Conservation (phyloP, 2,113 vertebrate genomes). For the Hydrolagus affinis region DNA sequence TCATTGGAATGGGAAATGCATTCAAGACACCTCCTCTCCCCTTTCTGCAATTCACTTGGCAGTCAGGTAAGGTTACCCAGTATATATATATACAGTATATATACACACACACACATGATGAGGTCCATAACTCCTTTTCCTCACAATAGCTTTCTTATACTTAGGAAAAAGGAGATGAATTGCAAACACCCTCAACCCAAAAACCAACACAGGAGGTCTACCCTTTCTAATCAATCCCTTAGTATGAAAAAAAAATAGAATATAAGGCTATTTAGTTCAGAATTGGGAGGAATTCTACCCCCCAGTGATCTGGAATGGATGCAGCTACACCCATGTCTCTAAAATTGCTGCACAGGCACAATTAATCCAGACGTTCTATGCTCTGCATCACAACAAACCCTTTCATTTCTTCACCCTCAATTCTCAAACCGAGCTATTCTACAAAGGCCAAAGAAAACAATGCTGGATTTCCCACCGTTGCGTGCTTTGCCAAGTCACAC, state of each 20-base stretch:
- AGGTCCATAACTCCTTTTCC: not conserved
- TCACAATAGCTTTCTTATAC: no score
- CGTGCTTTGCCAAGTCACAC: not conserved
- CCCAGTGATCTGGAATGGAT: no score
- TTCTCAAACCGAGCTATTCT: not conserved
- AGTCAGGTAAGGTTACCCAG: not conserved
- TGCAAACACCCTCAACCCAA: not conserved
- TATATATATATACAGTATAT: no score
- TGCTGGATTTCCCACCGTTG: not conserved
- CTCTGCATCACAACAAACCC: not conserved
- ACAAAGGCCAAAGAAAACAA: not conserved
- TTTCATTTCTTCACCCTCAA: not conserved
- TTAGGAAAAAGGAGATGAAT: not conserved
- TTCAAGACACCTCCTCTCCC: not conserved
- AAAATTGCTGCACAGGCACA: slow-evolving; percentile 19
- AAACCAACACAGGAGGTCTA: not conserved
- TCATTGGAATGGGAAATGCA: no score
- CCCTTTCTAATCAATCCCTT: not conserved
- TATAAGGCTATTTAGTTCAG: not conserved
- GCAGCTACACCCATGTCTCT: not conserved
- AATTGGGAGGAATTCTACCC: no score
- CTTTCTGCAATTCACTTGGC: not conserved
- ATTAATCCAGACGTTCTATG: not conserved
- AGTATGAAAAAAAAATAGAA: not conserved
- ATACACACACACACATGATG: not conserved